Evolutionary conservation across 2,888 invertebrate species (phyloP).

Genomic region (Margaritifera margaritifera): DNA sequence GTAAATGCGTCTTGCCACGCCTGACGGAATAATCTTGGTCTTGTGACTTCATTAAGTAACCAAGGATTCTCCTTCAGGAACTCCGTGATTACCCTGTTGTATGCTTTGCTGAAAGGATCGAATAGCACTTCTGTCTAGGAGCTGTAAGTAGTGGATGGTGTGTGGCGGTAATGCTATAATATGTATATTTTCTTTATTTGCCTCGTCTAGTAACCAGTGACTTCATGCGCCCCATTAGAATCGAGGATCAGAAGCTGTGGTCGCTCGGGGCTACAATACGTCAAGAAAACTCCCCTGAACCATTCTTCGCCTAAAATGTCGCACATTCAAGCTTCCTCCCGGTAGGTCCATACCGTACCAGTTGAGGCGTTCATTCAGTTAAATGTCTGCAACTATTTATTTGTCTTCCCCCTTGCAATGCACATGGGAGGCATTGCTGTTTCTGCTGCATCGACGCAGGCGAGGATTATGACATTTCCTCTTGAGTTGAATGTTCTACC

Average conservation of each 20-base stretch:
- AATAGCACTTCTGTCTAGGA: no score
- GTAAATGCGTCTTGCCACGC: no score
- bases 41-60: no score
- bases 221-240: slow-evolving; percentile 38
- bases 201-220: slow-evolving; percentile 28
- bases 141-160: no score
- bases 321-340: slow-evolving; percentile 44
- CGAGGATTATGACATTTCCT: slow-evolving; percentile 15
- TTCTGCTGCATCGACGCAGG: slow-evolving; percentile 37
- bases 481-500: background rate
- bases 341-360: slow-evolving; percentile 32
- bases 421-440: slow-evolving; percentile 31
- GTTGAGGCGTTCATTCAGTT: slow-evolving; percentile 24
- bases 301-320: slow-evolving; percentile 41
- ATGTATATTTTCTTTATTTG: no score
- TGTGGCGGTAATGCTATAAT: no score
- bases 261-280: slow-evolving; percentile 32
- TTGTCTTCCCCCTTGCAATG: slow-evolving; percentile 39
- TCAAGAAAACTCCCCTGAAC: slow-evolving; percentile 40
- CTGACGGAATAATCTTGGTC: no score
- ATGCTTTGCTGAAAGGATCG: no score
- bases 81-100: no score
- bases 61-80: no score
- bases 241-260: slow-evolving; percentile 41
- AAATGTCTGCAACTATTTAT: slow-evolving; percentile 23